phyloP scores from a whole-genome alignment of 2,888 invertebrate species.

The Acanthosoma haemorrhoidale region DNA sequence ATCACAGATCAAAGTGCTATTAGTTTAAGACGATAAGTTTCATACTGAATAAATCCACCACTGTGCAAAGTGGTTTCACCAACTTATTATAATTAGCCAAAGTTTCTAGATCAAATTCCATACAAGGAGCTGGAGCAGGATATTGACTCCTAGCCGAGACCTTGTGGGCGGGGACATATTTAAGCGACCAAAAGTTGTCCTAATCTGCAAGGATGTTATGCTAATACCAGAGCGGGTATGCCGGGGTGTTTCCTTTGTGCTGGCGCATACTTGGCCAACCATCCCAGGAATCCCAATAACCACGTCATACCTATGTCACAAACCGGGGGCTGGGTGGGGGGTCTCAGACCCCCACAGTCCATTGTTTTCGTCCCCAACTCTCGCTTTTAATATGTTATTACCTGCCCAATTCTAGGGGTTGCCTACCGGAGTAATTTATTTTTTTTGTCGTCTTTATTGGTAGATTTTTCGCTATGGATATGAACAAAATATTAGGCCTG shows the following conservation, averaged over 20 bases:
- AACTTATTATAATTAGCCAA: neutral
- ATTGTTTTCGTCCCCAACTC: neutral
- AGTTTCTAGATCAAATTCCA: neutral
- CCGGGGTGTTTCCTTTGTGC: neutral
- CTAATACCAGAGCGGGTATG: conserved; percentile 7
- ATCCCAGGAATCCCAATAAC: conserved; percentile 12
- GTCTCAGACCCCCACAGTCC: neutral
- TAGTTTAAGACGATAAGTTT: no score
- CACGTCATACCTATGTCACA: conserved; percentile 14
- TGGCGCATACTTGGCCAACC: conserved; percentile 7
- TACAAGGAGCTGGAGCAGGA: no score
- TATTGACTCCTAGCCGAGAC: neutral
- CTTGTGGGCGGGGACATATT: neutral
- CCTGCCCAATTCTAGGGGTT: neutral
- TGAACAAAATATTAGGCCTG: no score
- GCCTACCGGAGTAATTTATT: no score
- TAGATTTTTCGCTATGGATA: neutral
- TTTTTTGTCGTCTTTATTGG: no score
- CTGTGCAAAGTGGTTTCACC: no score
- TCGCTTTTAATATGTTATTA: conserved; percentile 1
- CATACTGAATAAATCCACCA: no score
- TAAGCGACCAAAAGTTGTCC: conserved; percentile 2
- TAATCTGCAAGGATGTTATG: neutral
- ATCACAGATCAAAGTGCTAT: no score
- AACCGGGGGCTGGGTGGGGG: no score